Conservation (phyloP, 2,113 vertebrate genomes). For the Bubo scandiacus region DNA sequence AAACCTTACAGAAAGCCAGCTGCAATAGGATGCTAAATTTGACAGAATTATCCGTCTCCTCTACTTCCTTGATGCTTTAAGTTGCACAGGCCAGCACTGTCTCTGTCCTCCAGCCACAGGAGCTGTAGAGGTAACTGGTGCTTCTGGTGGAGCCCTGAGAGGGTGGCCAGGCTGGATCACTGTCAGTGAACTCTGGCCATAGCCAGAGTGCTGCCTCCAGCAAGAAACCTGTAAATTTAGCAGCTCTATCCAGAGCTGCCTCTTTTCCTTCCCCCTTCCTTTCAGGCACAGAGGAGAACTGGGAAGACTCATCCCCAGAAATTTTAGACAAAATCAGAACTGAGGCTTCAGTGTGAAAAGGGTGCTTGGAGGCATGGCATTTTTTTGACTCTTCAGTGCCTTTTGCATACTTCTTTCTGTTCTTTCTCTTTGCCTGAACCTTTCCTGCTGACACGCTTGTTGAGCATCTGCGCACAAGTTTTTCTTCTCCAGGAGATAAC, state of each 20-base stretch:
- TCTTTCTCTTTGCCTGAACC: background rate
- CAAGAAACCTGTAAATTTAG: background rate
- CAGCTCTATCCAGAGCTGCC: background rate
- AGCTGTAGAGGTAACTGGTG: background rate
- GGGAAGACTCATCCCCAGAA: background rate
- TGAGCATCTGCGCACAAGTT: background rate
- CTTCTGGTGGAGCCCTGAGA: background rate
- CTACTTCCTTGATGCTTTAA: background rate
- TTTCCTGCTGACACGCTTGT: background rate
- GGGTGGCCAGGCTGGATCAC: background rate
- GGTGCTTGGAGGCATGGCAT: background rate
- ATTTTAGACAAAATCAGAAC: background rate
- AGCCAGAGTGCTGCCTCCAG: background rate
- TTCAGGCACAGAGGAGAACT: background rate
- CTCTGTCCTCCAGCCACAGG: background rate
- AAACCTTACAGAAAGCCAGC: background rate
- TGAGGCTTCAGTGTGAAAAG: background rate
- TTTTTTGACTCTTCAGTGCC: background rate
- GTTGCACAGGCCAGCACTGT: background rate
- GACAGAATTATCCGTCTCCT: background rate
- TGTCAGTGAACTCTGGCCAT: background rate
- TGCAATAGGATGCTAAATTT: background rate
- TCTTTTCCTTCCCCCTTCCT: background rate
- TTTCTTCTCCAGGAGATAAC: background rate
- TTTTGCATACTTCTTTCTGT: background rate